Conservation (phyloP, 2,797 vertebrate species). For the Uromys caudimaculatus region DNA sequence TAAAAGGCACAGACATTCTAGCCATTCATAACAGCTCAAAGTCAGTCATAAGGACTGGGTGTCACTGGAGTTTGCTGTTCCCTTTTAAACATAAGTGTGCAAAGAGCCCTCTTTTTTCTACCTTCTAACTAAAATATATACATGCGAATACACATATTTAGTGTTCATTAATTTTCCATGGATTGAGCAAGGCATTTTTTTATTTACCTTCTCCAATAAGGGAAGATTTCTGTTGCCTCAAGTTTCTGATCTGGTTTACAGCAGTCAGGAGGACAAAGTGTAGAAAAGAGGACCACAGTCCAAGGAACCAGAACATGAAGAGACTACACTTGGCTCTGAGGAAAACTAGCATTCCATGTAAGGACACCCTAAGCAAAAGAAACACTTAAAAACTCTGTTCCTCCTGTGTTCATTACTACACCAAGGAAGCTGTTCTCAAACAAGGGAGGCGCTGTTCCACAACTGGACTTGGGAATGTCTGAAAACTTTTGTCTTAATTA, state of each 20-base stretch:
- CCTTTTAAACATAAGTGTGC: neutral
- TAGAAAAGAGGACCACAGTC: neutral
- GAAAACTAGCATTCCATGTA: neutral
- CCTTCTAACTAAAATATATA: neutral
- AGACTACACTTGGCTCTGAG: neutral
- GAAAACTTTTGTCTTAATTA: neutral
- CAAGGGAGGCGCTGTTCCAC: neutral
- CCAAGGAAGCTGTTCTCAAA: neutral
- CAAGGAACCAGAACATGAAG: neutral
- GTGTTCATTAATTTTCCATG: neutral
- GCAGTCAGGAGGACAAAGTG: neutral
- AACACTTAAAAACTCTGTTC: neutral
- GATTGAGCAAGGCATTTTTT: neutral
- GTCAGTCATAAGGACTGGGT: neutral
- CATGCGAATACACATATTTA: neutral
- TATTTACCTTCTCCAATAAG: neutral
- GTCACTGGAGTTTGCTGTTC: neutral
- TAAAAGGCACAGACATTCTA: neutral
- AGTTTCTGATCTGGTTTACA: neutral
- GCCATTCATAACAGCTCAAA: neutral
- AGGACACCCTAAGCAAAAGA: neutral
- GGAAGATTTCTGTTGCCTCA: neutral
- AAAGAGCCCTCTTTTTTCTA: neutral
- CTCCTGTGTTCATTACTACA: neutral
- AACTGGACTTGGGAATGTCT: neutral